Conservation (phyloP, 2,888 invertebrate genomes). For the Heteropelma amictum region DNA sequence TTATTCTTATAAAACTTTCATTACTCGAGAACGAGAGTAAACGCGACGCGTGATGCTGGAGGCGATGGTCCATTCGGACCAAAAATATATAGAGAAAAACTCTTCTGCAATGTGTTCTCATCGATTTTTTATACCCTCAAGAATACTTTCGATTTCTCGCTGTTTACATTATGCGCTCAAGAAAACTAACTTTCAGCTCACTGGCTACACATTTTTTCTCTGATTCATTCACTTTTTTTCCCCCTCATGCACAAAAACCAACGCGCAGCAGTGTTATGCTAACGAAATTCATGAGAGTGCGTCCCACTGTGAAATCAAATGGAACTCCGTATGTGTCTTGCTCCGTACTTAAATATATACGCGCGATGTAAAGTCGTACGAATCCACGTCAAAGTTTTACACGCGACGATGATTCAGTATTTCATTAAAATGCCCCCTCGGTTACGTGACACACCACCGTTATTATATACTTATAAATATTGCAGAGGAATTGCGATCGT, state of each 20-base stretch:
- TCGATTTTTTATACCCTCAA: too few species aligned
- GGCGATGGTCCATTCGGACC: too few species aligned
- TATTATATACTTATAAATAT: background rate
- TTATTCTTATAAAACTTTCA: too few species aligned
- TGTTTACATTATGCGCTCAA: too few species aligned
- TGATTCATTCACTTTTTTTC: background rate
- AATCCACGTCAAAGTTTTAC: conserved; percentile 29
- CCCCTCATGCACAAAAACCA: background rate
- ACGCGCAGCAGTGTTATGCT: conserved; percentile 2
- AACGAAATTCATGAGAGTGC: conserved; percentile 33
- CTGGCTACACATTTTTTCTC: background rate
- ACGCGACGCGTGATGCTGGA: too few species aligned
- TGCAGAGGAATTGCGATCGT: background rate
- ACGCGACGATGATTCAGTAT: conserved; percentile 33
- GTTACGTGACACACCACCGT: background rate
- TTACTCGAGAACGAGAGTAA: too few species aligned
- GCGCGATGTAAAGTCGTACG: conserved; percentile 13
- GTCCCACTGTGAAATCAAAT: conserved; percentile 46
- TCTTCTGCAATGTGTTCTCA: too few species aligned
- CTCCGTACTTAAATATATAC: background rate
- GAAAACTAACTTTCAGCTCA: background rate
- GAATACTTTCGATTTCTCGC: too few species aligned
- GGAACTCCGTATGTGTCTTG: conserved; percentile 7
- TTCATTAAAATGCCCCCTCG: conserved; percentile 23
- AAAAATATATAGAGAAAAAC: too few species aligned